Conservation (phyloP, 2,113 vertebrate species). For the Sturnus vulgaris region DNA sequence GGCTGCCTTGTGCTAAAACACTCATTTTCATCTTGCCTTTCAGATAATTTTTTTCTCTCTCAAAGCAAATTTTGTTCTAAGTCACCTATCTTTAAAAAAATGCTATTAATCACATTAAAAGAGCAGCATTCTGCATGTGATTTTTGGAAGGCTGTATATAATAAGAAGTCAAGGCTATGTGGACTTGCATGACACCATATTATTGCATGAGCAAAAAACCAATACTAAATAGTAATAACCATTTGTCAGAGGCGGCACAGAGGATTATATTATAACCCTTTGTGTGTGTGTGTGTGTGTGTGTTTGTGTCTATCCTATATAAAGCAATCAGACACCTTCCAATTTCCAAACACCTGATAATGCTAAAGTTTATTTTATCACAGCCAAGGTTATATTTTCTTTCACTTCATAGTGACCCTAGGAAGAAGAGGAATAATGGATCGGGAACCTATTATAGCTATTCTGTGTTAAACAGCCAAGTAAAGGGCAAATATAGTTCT, state of each 20-base stretch:
- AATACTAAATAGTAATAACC: conserved; percentile 26
- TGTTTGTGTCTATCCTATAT: not conserved
- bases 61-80: not conserved
- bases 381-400: conserved; percentile 52
- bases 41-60: not conserved
- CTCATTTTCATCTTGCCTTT: not conserved
- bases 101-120: not conserved
- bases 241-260: not conserved
- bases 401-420: conserved; percentile 60
- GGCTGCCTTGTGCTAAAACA: not conserved
- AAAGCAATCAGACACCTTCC: conserved; percentile 51
- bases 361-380: conserved; percentile 63
- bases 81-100: conserved; percentile 14
- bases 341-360: conserved; percentile 55
- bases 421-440: conserved; percentile 53
- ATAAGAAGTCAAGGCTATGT: conserved; percentile 34
- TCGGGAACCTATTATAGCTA: conserved; percentile 53
- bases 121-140: not conserved
- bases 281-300: not conserved
- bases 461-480: conserved; percentile 47
- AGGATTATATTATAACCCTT: conserved; percentile 11
- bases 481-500: conserved; percentile 65
- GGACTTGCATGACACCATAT: conserved; percentile 31
- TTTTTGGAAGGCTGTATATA: not conserved
- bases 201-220: conserved; percentile 45